Evolutionary conservation across 2,888 invertebrate species (phyloP).

Genomic region (Oscheius sp.): DNA sequence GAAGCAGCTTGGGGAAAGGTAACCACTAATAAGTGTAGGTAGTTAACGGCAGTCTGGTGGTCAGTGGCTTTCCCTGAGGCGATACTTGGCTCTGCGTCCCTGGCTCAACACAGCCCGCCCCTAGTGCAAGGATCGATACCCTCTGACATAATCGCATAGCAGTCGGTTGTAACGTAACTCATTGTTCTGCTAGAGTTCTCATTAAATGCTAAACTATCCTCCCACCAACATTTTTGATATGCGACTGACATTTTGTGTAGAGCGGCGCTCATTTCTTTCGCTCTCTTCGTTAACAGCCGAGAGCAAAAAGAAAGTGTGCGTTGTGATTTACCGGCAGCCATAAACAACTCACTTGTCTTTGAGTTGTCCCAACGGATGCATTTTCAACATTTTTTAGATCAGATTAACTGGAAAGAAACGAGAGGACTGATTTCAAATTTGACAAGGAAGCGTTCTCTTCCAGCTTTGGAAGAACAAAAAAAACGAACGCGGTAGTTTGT

Average conservation of each 20-base stretch:
- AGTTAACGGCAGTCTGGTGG: slow-evolving; percentile 34
- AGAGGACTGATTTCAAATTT: no score
- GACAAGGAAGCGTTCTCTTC: no score
- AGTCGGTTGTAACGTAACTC: slow-evolving; percentile 29
- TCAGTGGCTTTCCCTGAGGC: slow-evolving; percentile 36
- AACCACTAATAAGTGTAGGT: slow-evolving; percentile 28
- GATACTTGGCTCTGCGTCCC: slow-evolving; percentile 37
- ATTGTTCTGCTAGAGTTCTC: not conserved
- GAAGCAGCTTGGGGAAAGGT: slow-evolving; percentile 1
- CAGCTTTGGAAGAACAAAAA: no score
- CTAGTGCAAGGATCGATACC: slow-evolving; percentile 36
- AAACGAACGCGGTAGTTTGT: no score
- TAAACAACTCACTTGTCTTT: slow-evolving; percentile 21
- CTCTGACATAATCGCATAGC: slow-evolving; percentile 37
- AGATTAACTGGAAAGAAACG: no score
- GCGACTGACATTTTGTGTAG: not conserved
- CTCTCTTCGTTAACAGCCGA: not conserved
- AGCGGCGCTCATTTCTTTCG: not conserved
- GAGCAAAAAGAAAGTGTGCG: slow-evolving; percentile 6
- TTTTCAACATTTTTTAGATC: no score
- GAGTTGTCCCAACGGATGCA: no score
- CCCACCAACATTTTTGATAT: not conserved
- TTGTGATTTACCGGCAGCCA: slow-evolving; percentile 8
- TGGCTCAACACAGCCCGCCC: slow-evolving; percentile 31
- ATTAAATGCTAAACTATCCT: not conserved